Evolutionary conservation across 2,113 vertebrate species (phyloP), one percentile per base, ranked within the genome.

Genomic region (Varanus salvator): DNA sequence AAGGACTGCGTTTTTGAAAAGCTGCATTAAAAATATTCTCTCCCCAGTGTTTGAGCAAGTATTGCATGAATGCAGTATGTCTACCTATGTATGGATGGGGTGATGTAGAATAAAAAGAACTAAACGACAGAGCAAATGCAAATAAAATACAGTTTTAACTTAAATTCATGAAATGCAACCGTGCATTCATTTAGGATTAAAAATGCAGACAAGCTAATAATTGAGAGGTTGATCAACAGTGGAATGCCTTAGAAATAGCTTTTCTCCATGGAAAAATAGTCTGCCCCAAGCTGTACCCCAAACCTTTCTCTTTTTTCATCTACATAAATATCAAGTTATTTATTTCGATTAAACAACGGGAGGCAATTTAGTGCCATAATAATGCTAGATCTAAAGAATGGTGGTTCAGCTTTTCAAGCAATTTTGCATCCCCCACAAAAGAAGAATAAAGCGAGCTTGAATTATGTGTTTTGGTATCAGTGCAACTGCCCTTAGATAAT

Each of bases 401-500:
- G 89, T 93, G 19, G 52, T 96, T 93, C 92, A 14, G 31, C 94
- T 95, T 87, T 48, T 91, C 69, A 90, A 96, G 89, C 92, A 93
- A 95, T 96, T 96, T 95, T 92, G 91, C 88, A 96, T 91, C 96
- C 91, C 86, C 90, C 93, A 88, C 68, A 80, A 89, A 27, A 89
- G 88, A 93, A 94, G 64, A 75, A 77, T 0, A 0, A 94, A 64
- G 71, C 95, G 95, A 97, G 89, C 91, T 92, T 64, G 96, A 97
- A 96, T 96, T 94, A 96, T 92, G 85, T 90, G 92, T 96, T 95
- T 96, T 95, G 94, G 93, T 94, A 96, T 96, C 92, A 94, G 94
- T 68, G 90, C 90, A 38, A 75, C 60, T 87, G 92, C 89, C 92
- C 95, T 93, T 77, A 95, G 93, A 97, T 15, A 95, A 34, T 90